Evolutionary conservation across 1,140 invertebrate genomes (phyloP), one percentile per base, ranked within the genome.

Genomic region (Rhopalosiphum maidis): DNA sequence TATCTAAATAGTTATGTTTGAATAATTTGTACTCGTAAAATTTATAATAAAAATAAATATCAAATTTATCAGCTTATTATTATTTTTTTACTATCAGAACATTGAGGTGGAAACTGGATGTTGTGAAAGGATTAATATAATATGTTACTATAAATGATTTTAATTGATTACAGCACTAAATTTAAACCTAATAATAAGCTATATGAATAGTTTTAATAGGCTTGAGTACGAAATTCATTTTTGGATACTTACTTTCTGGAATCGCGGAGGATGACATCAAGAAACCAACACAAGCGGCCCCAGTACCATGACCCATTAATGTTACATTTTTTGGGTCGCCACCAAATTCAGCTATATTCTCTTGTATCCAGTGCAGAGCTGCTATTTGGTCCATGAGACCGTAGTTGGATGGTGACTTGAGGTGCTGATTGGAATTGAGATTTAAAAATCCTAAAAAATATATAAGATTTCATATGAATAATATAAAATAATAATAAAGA

Each of bases 381-480:
- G 98, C 98, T 94, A 99, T 98, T 95, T 99, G 98, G 95, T 99
- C 99, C 97, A 99, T 98, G 35, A 99, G 96, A 1, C 98, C 99
- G 95, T 99, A 99, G 96, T 99, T 99, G 35, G 98, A 98, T 94
- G 97, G 98, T 83, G 97, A 98, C 94, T 96, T 96, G 93, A 97
- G 96, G 95, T 97, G 97, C 60, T 97, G 96, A 95, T 98, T 98
- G 22, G 97, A 97, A 94, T 98, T 98, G 94, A 97, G 97, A 95
- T 98, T 98, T 91, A 98, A 96, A 95, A 98, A 98, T 94, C 98
- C 98, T 98, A 96, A 77, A 48, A 94, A 91, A 94, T 1, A 87
- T 22, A 93, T 94, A 41, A 83, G 90, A 94, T 88, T 22, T 37
- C 30, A 25, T 30, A 54, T 85, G 35, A 41, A 85, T 83, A 83